Conservation (phyloP, 2,113 vertebrate species). For the Numenius arquata region DNA sequence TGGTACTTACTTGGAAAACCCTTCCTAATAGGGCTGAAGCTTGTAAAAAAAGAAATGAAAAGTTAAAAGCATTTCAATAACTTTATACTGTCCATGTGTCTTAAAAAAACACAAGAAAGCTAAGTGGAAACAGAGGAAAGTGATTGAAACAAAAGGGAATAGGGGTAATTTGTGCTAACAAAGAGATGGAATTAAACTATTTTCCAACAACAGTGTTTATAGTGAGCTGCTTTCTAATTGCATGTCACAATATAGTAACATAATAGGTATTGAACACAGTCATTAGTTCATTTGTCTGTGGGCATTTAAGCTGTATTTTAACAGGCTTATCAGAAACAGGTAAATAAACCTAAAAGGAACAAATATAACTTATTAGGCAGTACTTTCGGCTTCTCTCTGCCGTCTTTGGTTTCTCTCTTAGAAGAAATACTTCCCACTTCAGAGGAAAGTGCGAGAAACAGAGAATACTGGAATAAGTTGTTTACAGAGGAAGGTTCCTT, state of each 20-base stretch:
- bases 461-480: not conserved
- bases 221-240: not conserved
- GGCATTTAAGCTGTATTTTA: not conserved
- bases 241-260: not conserved
- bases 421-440: not conserved
- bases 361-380: not conserved
- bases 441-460: not conserved
- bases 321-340: not conserved
- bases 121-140: not conserved
- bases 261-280: not conserved
- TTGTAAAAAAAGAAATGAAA: slow-evolving; percentile 50
- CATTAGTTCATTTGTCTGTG: not conserved
- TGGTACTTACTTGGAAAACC: slow-evolving; percentile 69
- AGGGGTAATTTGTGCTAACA: not conserved
- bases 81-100: not conserved
- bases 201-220: not conserved
- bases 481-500: not conserved
- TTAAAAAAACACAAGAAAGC: not conserved
- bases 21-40: slow-evolving; percentile 68
- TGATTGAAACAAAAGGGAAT: not conserved
- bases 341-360: not conserved
- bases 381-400: not conserved
- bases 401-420: not conserved
- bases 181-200: not conserved
- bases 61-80: slow-evolving; percentile 37